These are phyloP conservation scores for Amblyjoppa proteus DNA, from an alignment of 2,888 invertebrate species.

Conservation along the genomic window DNA sequence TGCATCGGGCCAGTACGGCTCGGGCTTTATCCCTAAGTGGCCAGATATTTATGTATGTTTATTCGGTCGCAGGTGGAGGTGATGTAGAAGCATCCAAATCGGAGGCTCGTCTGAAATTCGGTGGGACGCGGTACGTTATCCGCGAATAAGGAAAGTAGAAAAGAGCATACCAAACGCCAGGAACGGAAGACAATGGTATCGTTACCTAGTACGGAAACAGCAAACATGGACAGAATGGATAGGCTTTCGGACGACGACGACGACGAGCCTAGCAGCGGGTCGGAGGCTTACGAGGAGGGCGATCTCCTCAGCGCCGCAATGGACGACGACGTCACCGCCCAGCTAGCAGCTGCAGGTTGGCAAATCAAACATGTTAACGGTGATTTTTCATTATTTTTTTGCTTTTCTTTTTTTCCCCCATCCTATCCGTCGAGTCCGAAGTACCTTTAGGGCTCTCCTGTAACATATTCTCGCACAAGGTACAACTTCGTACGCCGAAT, in stretches of 20 bases:
- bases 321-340: constrained; percentile 98
- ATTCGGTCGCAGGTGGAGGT: constrained; percentile 74
- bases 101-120: constrained; percentile 64
- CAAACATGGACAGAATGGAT: constrained; percentile 79
- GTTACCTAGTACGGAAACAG: constrained; percentile 80
- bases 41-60: constrained; percentile 4
- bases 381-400: constrained; percentile 83
- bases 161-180: constrained; percentile 14
- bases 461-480: constrained; percentile 67
- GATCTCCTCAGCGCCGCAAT: constrained; percentile 94
- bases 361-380: constrained; percentile 86
- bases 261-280: constrained; percentile 92
- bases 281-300: constrained; percentile 91
- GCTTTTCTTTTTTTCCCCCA: constrained; percentile 53
- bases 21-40: not conserved
- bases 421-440: constrained; percentile 63
- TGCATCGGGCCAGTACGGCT: not conserved
- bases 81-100: constrained; percentile 74
- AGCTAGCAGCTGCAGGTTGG: constrained; percentile 97
- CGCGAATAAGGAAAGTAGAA: constrained; percentile 17
- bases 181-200: constrained; percentile 77
- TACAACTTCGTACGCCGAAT: constrained; percentile 65
- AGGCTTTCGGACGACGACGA: constrained; percentile 91
- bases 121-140: constrained; percentile 72
- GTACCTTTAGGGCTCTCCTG: constrained; percentile 54